phyloP scores from a whole-genome alignment of 2,797 vertebrate genomes.

The Anguilla pacifica region DNA sequence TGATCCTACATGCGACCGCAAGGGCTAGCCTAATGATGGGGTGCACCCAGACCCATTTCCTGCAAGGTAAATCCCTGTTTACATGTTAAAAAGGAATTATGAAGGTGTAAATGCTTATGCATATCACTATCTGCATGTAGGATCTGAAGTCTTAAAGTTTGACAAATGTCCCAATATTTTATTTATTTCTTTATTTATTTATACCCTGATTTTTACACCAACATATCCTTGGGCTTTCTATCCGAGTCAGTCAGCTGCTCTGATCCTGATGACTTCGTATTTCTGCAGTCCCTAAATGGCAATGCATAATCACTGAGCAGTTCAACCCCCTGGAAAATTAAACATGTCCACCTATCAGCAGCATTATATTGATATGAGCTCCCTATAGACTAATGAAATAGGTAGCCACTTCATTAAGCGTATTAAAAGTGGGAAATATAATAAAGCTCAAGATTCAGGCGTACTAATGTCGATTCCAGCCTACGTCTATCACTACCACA shows the following conservation, averaged over 20 bases:
- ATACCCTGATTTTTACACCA: neutral
- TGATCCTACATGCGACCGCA: too few relatives aligned
- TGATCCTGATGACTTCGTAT: neutral
- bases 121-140: neutral
- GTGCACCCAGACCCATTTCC: too few relatives aligned
- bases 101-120: neutral
- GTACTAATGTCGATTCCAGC: neutral
- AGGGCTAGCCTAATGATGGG: too few relatives aligned
- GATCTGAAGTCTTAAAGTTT: neutral
- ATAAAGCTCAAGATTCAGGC: neutral
- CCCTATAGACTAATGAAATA: neutral
- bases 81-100: neutral
- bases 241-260: neutral
- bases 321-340: neutral
- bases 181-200: neutral
- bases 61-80: too few relatives aligned
- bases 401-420: neutral
- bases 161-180: neutral
- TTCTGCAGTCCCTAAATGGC: neutral
- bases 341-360: neutral
- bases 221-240: neutral
- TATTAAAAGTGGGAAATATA: neutral
- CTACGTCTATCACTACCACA: neutral
- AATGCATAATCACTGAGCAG: neutral
- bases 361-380: constrained; percentile 14